Evolutionary conservation across 2,888 invertebrate species (phyloP).

Genomic region (Phengaris alcon): DNA sequence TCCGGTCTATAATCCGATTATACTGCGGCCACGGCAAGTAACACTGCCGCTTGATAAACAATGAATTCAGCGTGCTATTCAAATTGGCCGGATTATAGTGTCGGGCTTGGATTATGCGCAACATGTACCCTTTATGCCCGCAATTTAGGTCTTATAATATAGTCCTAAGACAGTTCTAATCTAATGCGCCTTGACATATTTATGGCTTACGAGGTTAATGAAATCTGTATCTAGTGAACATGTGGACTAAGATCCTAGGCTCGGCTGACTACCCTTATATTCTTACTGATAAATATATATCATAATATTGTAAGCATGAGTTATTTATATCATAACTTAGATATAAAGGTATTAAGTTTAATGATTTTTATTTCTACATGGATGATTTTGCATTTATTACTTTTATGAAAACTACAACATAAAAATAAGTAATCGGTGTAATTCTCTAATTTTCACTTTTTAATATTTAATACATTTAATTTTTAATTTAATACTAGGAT

Average conservation of each 20-base stretch:
- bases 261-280: too few species aligned
- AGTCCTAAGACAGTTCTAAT: slow-evolving; percentile 13
- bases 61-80: slow-evolving; percentile 17
- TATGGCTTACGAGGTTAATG: not conserved
- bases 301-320: too few species aligned
- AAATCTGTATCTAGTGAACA: not conserved
- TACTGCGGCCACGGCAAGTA: slow-evolving; percentile 15
- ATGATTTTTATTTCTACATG: too few species aligned
- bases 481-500: too few species aligned
- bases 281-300: too few species aligned
- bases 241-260: not conserved
- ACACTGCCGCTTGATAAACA: slow-evolving; percentile 25
- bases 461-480: too few species aligned
- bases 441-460: too few species aligned
- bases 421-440: too few species aligned
- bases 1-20: slow-evolving; percentile 27
- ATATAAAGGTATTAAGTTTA: too few species aligned
- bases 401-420: too few species aligned
- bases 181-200: slow-evolving; percentile 15
- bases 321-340: too few species aligned
- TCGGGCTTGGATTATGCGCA: slow-evolving; percentile 16
- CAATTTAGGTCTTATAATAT: slow-evolving; percentile 14
- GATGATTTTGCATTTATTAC: too few species aligned
- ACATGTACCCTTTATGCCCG: slow-evolving; percentile 21
- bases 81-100: slow-evolving; percentile 25